Base-by-base conservation (phyloP, 2,797 vertebrate species). In the Sardinella longiceps region DNA sequence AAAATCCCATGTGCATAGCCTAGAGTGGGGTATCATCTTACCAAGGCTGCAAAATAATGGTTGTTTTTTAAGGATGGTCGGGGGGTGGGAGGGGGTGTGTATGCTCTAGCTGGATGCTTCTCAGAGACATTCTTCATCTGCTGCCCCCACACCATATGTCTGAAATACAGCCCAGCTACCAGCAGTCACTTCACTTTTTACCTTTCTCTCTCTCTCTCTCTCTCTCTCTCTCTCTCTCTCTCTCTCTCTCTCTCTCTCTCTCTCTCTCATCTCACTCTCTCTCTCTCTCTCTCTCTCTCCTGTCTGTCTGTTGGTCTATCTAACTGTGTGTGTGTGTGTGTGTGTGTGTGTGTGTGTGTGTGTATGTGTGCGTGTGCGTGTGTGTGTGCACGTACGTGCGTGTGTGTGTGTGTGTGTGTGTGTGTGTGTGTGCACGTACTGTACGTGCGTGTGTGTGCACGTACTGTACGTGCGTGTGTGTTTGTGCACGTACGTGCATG, bases 41-140 rank as follows among this genome's bases (percentile, higher is more conserved):
- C 33, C 37, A 43, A 18, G 70, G 70, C 37, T 77, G 25, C 15
- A 37, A 39, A 77, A 37, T 23, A 20, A 7, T 18, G 1, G 33
- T 39, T 14, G 66, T 0, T 39, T 23, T 74, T 39, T 58, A 7
- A 7, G 53, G 23, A 58, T 58, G 1, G 51, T 20, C 15, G 11
- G 66, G 33, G 66, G 37, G 70, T 18, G 70, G 6, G 18, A 20
- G 5, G 9, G 20, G 37, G 5, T 14, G 15, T 39, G 70, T 9
- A 37, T 12, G 28, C 4, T 37, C 37, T 77, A 43, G n/a, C 56
- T 50, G 51, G 51, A 83, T 43, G 28, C 83, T 77, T 84, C 56
- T n/a, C 77, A 46, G 80, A 82, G 82, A 82, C 50, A 82, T 83
- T 48, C 33, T 28, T 82, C 82, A 77, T 85, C 80, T 81, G 51